Evolutionary conservation across 2,888 invertebrate species (phyloP), one percentile per base, ranked within the genome.

Genomic region (Lasioglossum leucozonium): DNA sequence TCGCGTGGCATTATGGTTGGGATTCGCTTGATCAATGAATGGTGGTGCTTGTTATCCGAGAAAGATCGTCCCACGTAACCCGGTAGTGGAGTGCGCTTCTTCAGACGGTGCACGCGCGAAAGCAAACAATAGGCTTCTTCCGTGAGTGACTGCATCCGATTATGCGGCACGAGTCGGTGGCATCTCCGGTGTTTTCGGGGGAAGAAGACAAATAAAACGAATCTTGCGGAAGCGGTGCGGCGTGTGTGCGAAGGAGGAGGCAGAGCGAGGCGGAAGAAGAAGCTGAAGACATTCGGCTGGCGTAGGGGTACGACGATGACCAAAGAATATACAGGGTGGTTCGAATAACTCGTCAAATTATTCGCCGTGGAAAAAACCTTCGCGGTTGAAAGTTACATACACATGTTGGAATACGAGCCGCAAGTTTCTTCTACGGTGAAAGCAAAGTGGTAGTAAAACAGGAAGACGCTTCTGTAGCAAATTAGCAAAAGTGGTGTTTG

Each of bases 251-350:
- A 69, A 44, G 74, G 82, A 22, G 67, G 72, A 77, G n/a, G 51
- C 51, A 51, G 51, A 42, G 8, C 26, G n/a, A 42, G 22, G 62
- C 40, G 13, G 22, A 58, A 42, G 79, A 37, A 44, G 58, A n/a
- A 44, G 65, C 22, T 44, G 84, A 77, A 75, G 84, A 84, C 76
- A 84, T 74, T 84, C 62, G 79, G 34, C 34, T 51, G 62, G 69
- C n/a, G 85, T 84, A 85, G 85, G 85, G 85, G 77, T 79, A 87
- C 83, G 83, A 87, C 87, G 86, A 87, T 83, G 87, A 83, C 87
- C 87, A 87, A 83, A 83, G 87, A 86, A 86, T 80, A 83, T 87
- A 87, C 51, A 55, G n/a, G 51, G 51, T 55, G 51, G 51, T 55
- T 55, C 13, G 16, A 13, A 44, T 44, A 44, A 44, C 16, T 16